Conservation (phyloP, 2,113 vertebrate genomes). For the Loxodonta africana region DNA sequence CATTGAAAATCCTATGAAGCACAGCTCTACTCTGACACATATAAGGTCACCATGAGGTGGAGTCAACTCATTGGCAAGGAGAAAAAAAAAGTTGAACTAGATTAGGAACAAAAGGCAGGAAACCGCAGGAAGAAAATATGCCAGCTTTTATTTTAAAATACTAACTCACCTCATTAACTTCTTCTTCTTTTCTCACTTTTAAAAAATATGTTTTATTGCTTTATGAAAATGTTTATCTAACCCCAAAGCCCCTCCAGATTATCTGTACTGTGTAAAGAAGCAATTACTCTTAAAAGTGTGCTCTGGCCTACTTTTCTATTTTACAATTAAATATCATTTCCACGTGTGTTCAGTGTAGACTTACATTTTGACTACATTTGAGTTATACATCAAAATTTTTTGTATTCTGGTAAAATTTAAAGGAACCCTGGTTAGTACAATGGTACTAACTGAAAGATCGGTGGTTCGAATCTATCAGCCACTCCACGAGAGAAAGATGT, state of each 20-base stretch:
- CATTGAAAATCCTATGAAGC: too few species aligned
- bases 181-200: conserved; percentile 87
- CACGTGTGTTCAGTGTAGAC: conserved; percentile 86
- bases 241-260: conserved; percentile 86
- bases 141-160: too few species aligned
- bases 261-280: conserved; percentile 88
- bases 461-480: too few species aligned
- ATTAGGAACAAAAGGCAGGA: too few species aligned
- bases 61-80: too few species aligned
- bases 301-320: conserved; percentile 92
- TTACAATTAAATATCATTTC: conserved; percentile 93
- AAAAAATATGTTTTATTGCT: conserved; percentile 87
- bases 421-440: too few species aligned
- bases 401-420: not conserved
- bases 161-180: not conserved
- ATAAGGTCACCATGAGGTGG: too few species aligned
- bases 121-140: too few species aligned
- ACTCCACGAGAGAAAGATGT: too few species aligned
- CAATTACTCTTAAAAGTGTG: conserved; percentile 91
- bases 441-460: too few species aligned
- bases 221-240: conserved; percentile 89
- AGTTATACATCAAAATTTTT: conserved; percentile 58
- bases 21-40: too few species aligned
- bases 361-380: conserved; percentile 73
- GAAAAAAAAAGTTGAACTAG: too few species aligned